A percentile compares a stretch with the other conserved stretches of the same genome.
phyloP scores from a whole-genome alignment of 2,888 invertebrate genomes.

The Perizoma affinitatum region DNA sequence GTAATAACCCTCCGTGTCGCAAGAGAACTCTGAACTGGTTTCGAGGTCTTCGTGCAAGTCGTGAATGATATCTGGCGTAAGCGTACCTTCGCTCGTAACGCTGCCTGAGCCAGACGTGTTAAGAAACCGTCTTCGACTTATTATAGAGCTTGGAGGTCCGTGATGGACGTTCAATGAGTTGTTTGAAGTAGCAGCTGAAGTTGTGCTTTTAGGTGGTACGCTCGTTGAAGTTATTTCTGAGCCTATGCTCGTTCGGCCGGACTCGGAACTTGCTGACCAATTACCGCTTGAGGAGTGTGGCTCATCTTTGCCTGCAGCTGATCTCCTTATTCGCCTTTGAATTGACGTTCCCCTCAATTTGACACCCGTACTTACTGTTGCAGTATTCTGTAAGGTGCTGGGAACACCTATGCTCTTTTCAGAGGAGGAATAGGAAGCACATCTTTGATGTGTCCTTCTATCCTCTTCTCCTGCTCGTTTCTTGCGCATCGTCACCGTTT shows the following conservation, averaged over 20 bases:
- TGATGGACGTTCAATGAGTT: constrained; percentile 87
- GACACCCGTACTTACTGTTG: constrained; percentile 85
- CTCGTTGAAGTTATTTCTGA: constrained; percentile 91
- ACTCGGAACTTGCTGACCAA: constrained; percentile 97
- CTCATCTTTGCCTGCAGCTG: constrained; percentile 89
- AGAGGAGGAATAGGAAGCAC: constrained; percentile 90
- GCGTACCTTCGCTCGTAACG: constrained; percentile 92
- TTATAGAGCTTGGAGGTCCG: constrained; percentile 87
- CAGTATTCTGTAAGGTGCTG: constrained; percentile 78
- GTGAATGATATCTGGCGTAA: constrained; percentile 92
- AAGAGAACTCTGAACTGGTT: constrained; percentile 95
- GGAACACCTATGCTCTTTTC: constrained; percentile 87
- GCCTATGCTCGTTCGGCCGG: constrained; percentile 92
- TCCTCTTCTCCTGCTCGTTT: constrained; percentile 86
- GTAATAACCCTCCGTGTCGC: constrained; percentile 98
- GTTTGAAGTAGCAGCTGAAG: constrained; percentile 87
- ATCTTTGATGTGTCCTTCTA: constrained; percentile 89
- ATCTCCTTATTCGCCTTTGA: constrained; percentile 88
- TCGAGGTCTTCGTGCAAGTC: constrained; percentile 93
- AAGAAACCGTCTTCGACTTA: constrained; percentile 86
- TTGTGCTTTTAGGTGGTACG: constrained; percentile 88
- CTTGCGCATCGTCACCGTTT: constrained; percentile 86
- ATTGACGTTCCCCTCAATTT: constrained; percentile 90
- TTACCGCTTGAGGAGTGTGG: constrained; percentile 96
- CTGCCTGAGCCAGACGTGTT: constrained; percentile 92